A percentile compares a stretch with the other conserved stretches of the same genome.
These are phyloP conservation scores for Nothobranchius furzeri DNA, from an alignment of 2,113 vertebrate genomes.

Conservation along the genomic window DNA sequence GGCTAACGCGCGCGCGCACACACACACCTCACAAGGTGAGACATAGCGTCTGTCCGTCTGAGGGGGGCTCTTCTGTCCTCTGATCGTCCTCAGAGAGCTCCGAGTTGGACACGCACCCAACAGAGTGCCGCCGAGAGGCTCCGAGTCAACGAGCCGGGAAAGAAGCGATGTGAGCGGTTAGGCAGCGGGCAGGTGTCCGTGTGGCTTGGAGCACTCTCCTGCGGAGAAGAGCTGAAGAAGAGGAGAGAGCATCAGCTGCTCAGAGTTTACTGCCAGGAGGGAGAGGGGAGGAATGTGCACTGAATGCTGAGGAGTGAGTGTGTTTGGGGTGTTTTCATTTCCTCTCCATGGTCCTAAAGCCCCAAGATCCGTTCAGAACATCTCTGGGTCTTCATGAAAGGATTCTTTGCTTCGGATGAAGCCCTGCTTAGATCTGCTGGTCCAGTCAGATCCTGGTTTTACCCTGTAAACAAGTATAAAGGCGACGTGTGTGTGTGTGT, in stretches of 20 bases:
- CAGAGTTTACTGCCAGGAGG: neutral
- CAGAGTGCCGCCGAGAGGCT: constrained; percentile 1
- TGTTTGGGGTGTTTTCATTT: neutral
- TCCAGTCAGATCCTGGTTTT: too few species aligned
- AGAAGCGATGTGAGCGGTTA: neutral
- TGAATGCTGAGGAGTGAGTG: constrained; percentile 35
- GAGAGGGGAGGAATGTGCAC: constrained; percentile 25
- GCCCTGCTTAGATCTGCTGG: too few species aligned
- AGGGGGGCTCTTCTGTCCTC: constrained; percentile 9
- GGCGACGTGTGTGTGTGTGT: too few species aligned
- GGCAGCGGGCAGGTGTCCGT: constrained; percentile 23
- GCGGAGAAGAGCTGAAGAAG: constrained; percentile 21
- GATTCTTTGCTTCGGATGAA: too few species aligned
- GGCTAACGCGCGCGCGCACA: neutral
- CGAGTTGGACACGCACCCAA: neutral
- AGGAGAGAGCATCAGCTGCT: neutral
- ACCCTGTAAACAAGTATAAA: too few species aligned
- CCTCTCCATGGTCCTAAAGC: constrained; percentile 51
- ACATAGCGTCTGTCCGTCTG: constrained; percentile 6
- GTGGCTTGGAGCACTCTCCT: constrained; percentile 12
- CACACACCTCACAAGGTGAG: constrained; percentile 60
- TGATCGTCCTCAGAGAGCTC: constrained; percentile 4
- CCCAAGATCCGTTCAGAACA: neutral
- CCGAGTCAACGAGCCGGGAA: neutral
- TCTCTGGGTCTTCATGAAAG: neutral